Percentiles rank a stretch among this genome's conserved stretches.
phyloP scores from a whole-genome alignment of 2,113 vertebrate species.

The Isichthys henryi region DNA sequence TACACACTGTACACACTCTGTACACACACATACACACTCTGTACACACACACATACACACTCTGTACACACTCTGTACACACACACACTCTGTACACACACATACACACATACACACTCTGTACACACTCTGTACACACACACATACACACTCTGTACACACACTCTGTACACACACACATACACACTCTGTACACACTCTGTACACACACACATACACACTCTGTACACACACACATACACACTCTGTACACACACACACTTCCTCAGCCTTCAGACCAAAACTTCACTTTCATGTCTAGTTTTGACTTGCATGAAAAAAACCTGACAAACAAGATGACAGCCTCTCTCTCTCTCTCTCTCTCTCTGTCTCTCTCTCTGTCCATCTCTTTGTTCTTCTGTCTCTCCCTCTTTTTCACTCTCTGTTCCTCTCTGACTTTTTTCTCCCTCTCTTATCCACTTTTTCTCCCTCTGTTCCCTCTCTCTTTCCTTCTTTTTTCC shows the following conservation, averaged over 20 bases:
- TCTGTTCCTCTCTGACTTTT: fast-evolving
- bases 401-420: too few relatives aligned
- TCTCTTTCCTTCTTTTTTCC: too few relatives aligned
- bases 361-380: too few relatives aligned
- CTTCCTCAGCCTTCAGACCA: neutral
- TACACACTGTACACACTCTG: neutral
- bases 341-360: neutral
- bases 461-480: neutral
- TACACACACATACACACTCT: neutral
- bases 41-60: neutral
- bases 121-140: neutral
- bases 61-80: neutral
- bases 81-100: neutral
- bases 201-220: neutral
- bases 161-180: neutral
- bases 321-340: slow-evolving; percentile 11
- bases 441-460: neutral
- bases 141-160: neutral
- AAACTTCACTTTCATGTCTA: neutral
- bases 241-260: neutral
- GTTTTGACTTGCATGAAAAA: neutral
- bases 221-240: neutral
- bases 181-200: too few relatives aligned
- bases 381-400: too few relatives aligned
- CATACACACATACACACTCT: neutral